phyloP scores from a whole-genome alignment of 2,888 invertebrate genomes.

The Chromoteleia sp. region DNA sequence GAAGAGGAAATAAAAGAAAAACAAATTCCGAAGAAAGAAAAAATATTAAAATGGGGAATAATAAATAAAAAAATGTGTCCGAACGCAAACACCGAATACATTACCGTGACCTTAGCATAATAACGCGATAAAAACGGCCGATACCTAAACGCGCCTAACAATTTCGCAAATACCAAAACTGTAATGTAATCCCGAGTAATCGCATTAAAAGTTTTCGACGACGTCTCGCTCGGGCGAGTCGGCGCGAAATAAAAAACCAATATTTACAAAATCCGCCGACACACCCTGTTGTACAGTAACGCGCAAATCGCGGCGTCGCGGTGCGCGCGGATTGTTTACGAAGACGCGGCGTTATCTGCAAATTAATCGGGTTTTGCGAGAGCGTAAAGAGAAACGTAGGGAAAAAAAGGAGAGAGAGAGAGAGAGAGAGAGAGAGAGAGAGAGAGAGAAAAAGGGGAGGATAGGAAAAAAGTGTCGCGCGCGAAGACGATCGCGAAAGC shows the following conservation, averaged over 20 bases:
- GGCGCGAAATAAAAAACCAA: conserved; percentile 48
- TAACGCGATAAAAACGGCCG: conserved; percentile 35
- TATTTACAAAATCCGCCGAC: conserved; percentile 51
- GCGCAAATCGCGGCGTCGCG: conserved; percentile 26
- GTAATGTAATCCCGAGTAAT: conserved; percentile 61
- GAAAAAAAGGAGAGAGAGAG: no score
- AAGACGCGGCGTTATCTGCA: conserved; percentile 25
- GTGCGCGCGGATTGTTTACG: conserved; percentile 13
- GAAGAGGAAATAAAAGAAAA: no score
- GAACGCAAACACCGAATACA: conserved; percentile 6
- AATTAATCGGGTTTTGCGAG: conserved; percentile 22
- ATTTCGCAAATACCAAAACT: conserved; percentile 59
- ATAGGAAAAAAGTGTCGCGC: background rate
- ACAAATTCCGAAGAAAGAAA: no score
- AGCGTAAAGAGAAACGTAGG: background rate
- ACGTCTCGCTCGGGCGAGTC: conserved; percentile 34
- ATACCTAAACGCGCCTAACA: conserved; percentile 42
- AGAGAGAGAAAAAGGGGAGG: background rate
- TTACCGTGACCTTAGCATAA: conserved; percentile 41
- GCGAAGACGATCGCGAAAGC: conserved; percentile 2
- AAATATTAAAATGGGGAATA: background rate
- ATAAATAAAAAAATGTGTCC: background rate
- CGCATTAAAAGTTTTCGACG: conserved; percentile 59
- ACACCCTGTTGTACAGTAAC: conserved; percentile 34
- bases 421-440: background rate